Evolutionary conservation across 2,113 vertebrate genomes (phyloP).

Genomic region (Turnix velox): DNA sequence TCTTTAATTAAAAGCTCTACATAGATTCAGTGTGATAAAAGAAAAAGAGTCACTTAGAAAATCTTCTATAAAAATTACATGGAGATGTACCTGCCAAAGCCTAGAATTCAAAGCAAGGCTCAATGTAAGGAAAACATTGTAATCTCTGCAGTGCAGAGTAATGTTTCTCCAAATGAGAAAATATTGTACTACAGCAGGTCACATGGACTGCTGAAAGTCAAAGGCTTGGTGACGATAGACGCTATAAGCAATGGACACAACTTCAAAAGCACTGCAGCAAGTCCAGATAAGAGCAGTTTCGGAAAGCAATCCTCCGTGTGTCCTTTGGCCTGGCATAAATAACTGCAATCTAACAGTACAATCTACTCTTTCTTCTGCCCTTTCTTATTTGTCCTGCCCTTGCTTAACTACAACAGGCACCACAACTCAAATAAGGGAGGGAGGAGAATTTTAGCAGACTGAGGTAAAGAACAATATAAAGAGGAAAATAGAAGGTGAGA

Average conservation of each 20-base stretch:
- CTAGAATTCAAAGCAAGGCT: not conserved
- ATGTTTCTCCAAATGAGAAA: not conserved
- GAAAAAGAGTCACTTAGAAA: not conserved
- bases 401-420: not conserved
- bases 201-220: not conserved
- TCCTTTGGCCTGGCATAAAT: not conserved
- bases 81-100: not conserved
- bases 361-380: not conserved
- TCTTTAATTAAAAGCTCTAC: not conserved
- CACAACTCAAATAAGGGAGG: not conserved
- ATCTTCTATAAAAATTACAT: not conserved
- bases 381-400: not conserved
- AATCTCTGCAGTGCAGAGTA: not conserved
- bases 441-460: not conserved
- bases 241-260: not conserved
- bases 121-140: not conserved
- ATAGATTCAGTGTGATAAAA: not conserved
- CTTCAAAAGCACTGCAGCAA: not conserved
- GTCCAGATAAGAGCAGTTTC: constrained; percentile 1
- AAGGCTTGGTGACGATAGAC: not conserved
- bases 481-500: not conserved
- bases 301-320: not conserved
- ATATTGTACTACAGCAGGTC: not conserved
- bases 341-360: not conserved
- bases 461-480: not conserved